phyloP scores from a whole-genome alignment of 2,888 invertebrate species.

The Diachrysia chrysitis region DNA sequence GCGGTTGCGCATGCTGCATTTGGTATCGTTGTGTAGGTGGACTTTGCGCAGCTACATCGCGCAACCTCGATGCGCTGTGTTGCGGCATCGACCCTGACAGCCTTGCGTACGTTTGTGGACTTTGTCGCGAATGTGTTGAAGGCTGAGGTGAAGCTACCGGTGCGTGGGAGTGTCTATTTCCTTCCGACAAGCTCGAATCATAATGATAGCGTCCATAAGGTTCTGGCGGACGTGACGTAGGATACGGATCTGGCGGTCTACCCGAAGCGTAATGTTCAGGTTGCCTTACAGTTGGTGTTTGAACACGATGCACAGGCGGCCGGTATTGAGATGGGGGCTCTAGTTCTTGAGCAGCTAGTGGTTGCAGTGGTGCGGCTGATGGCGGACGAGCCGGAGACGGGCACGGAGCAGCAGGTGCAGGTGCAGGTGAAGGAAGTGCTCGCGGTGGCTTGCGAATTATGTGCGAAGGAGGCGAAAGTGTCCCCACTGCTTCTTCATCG shows the following conservation, averaged over 20 bases:
- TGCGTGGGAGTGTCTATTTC: slow-evolving; percentile 73
- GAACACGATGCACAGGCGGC: slow-evolving; percentile 72
- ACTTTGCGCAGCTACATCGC: slow-evolving; percentile 76
- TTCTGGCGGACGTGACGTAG: slow-evolving; percentile 80
- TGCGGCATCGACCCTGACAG: slow-evolving; percentile 80
- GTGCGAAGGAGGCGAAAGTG: slow-evolving; percentile 85
- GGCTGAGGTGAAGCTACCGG: slow-evolving; percentile 79
- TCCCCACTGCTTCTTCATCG: slow-evolving; percentile 79
- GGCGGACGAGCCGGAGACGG: slow-evolving; percentile 82
- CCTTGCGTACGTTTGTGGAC: slow-evolving; percentile 81
- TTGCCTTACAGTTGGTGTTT: slow-evolving; percentile 78
- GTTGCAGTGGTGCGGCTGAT: slow-evolving; percentile 70
- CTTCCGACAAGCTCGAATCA: slow-evolving; percentile 73
- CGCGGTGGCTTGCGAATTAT: slow-evolving; percentile 83
- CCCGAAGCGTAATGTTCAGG: slow-evolving; percentile 79
- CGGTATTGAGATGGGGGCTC: slow-evolving; percentile 74
- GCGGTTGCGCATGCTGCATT: slow-evolving; percentile 74
- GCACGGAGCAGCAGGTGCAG: slow-evolving; percentile 74
- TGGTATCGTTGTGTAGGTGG: slow-evolving; percentile 78
- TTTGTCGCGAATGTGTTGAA: slow-evolving; percentile 76
- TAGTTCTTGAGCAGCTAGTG: slow-evolving; percentile 66
- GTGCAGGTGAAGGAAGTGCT: slow-evolving; percentile 80
- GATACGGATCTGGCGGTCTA: slow-evolving; percentile 82
- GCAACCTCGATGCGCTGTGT: slow-evolving; percentile 76
- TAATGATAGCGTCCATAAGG: slow-evolving; percentile 79